These are phyloP conservation scores for Phymastichus coffea DNA, from an alignment of 1,140 invertebrate species.

Conservation along the genomic window DNA sequence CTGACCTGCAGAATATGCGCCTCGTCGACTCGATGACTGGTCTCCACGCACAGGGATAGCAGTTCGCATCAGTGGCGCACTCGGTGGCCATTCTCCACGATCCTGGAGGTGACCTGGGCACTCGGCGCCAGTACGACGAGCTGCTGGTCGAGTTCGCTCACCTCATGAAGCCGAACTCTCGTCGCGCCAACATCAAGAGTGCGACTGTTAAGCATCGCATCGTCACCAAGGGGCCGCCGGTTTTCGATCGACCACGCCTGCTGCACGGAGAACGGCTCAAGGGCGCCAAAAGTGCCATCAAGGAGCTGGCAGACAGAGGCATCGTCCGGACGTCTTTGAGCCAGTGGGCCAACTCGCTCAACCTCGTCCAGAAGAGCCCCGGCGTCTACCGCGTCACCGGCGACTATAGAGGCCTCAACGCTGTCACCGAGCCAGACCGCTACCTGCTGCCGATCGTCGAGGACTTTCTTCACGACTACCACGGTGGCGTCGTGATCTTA, in stretches of 20 bases:
- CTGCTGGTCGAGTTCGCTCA: no score
- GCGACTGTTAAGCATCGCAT: conserved; percentile 31
- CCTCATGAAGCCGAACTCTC: no score
- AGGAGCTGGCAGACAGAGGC: conserved; percentile 36
- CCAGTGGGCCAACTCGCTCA: conserved; percentile 43
- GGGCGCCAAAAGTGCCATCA: conserved; percentile 44
- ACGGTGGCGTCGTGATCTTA: no score
- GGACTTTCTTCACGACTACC: no score
- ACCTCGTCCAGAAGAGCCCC: conserved; percentile 46
- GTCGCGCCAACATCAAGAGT: no score
- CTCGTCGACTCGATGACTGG: neutral
- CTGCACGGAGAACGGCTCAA: conserved; percentile 40
- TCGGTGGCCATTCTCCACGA: neutral
- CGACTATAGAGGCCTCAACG: no score
- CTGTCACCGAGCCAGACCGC: no score
- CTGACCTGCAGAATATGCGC: neutral
- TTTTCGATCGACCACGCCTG: conserved; percentile 39
- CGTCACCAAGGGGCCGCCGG: no score
- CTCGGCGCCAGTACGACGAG: neutral
- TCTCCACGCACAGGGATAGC: neutral
- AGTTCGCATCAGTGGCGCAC: neutral
- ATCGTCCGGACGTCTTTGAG: conserved; percentile 39
- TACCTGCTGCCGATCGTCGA: no score
- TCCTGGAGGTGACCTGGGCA: no score
- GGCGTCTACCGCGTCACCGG: no score